Evolutionary conservation across 2,113 vertebrate species (phyloP).

Genomic region (Synchiropus splendidus): DNA sequence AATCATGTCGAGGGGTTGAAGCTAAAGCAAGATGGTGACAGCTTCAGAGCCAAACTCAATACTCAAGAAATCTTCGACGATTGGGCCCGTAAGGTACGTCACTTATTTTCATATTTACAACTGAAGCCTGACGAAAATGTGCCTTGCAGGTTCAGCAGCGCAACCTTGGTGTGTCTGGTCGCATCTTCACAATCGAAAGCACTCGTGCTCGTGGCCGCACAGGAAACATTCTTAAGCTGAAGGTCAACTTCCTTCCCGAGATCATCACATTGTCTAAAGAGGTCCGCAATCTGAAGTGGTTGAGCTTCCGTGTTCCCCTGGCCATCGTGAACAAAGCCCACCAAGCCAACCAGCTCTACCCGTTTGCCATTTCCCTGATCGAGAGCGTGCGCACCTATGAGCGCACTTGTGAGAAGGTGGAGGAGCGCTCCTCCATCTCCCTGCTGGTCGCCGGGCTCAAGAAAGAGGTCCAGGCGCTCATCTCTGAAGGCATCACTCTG

Average conservation of each 20-base stretch:
- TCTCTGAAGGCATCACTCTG: constrained; percentile 92
- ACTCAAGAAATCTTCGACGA: constrained; percentile 98
- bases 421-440: constrained; percentile 85
- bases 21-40: constrained; percentile 96
- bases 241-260: constrained; percentile 97
- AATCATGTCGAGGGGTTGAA: constrained; percentile 97
- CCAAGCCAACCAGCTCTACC: constrained; percentile 96
- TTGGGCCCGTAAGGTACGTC: constrained; percentile 87
- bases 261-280: constrained; percentile 98
- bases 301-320: constrained; percentile 92
- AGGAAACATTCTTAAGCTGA: constrained; percentile 89
- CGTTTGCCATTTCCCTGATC: constrained; percentile 95
- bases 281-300: constrained; percentile 96
- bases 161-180: constrained; percentile 92
- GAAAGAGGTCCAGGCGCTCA: constrained; percentile 89
- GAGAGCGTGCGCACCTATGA: constrained; percentile 96
- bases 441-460: constrained; percentile 91
- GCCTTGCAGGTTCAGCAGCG: constrained; percentile 76
- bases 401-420: constrained; percentile 94
- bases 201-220: constrained; percentile 83
- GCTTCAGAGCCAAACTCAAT: constrained; percentile 97
- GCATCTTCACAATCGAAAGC: constrained; percentile 96
- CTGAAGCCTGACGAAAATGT: no score
- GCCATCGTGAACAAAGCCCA: constrained; percentile 98
- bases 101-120: no score